phyloP scores from a whole-genome alignment of 2,888 invertebrate species.

The Lapara coniferarum region DNA sequence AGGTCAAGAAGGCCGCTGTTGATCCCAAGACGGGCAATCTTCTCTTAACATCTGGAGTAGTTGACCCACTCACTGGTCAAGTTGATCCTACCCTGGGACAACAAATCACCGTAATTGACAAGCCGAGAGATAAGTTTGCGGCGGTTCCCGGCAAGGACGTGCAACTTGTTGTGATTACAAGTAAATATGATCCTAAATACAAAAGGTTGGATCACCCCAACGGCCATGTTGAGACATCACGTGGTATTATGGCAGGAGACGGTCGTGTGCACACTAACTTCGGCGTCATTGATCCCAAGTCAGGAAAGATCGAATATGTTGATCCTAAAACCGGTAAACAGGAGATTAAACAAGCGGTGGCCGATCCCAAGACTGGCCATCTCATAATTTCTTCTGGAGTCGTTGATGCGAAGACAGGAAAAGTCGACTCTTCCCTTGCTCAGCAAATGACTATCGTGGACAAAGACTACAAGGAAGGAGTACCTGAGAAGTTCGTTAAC shows the following conservation, averaged over 20 bases:
- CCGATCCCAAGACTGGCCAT: constrained; percentile 83
- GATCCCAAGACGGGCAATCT: constrained; percentile 86
- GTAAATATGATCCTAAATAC: constrained; percentile 82
- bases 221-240: constrained; percentile 76
- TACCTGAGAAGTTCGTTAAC: constrained; percentile 69
- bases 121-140: constrained; percentile 70
- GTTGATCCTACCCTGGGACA: constrained; percentile 83
- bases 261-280: constrained; percentile 81
- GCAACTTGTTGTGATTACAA: constrained; percentile 80
- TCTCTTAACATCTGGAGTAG: constrained; percentile 81
- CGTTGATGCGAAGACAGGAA: constrained; percentile 83
- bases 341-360: constrained; percentile 83
- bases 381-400: constrained; percentile 81
- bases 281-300: constrained; percentile 81
- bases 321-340: constrained; percentile 83
- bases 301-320: constrained; percentile 80
- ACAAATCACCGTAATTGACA: constrained; percentile 74
- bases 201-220: constrained; percentile 82
- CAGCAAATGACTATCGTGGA: constrained; percentile 79
- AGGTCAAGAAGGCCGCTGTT: constrained; percentile 84
- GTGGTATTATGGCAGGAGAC: constrained; percentile 66
- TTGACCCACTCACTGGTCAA: constrained; percentile 83
- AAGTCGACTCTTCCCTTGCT: constrained; percentile 77
- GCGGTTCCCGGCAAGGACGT: constrained; percentile 75
- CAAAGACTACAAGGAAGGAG: constrained; percentile 55